phyloP scores from a whole-genome alignment of 2,888 invertebrate genomes.

The Meganola albula region DNA sequence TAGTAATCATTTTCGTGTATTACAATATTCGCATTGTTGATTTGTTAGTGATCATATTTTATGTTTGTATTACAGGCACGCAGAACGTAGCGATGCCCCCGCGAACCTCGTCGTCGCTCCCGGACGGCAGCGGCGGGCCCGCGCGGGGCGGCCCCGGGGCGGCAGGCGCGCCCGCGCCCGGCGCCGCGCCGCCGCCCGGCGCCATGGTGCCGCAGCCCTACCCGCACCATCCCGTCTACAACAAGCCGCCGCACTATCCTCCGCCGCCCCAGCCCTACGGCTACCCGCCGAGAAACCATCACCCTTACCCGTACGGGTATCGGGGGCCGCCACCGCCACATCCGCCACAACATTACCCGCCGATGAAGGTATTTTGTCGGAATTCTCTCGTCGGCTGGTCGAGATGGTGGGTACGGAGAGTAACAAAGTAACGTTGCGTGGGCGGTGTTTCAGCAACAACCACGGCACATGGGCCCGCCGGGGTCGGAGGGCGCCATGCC shows the following conservation, averaged over 20 bases:
- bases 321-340: slow-evolving; percentile 64
- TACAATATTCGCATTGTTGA: too few species aligned
- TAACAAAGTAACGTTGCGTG: slow-evolving; percentile 1
- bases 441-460: slow-evolving; percentile 62
- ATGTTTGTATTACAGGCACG: slow-evolving; percentile 84
- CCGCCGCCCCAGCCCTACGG: slow-evolving; percentile 68
- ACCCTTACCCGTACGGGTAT: slow-evolving; percentile 69
- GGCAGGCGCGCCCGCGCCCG: slow-evolving; percentile 44
- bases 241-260: slow-evolving; percentile 69
- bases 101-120: slow-evolving; percentile 91
- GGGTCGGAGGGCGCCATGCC: slow-evolving; percentile 76
- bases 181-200: slow-evolving; percentile 57
- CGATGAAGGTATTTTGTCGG: slow-evolving; percentile 48
- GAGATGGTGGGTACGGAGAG: not conserved
- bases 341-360: slow-evolving; percentile 65
- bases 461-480: slow-evolving; percentile 74
- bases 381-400: not conserved
- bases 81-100: slow-evolving; percentile 98
- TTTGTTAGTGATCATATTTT: too few species aligned
- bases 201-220: slow-evolving; percentile 65
- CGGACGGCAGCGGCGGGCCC: slow-evolving; percentile 72
- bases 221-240: slow-evolving; percentile 59
- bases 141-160: slow-evolving; percentile 46
- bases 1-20: too few species aligned
- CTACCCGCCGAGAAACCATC: slow-evolving; percentile 68